These are phyloP conservation scores for Ctenomys sociabilis DNA, from an alignment of 2,113 vertebrate species.

Conservation along the genomic window DNA sequence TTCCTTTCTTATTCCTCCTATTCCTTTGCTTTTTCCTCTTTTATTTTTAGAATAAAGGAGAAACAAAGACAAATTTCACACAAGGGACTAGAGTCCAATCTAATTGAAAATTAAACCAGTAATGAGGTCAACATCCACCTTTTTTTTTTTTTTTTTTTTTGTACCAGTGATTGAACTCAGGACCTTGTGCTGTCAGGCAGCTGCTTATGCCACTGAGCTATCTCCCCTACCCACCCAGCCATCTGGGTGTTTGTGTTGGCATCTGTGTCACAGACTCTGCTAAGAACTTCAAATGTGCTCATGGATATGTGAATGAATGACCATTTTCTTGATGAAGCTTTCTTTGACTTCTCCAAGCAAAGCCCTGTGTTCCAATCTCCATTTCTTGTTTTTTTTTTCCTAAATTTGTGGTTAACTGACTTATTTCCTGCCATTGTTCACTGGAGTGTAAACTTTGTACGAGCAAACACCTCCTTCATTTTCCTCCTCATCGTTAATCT, in stretches of 20 bases:
- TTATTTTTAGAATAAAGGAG: background rate
- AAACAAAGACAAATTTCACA: constrained; percentile 35
- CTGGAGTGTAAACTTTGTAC: background rate
- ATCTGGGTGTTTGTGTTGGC: background rate
- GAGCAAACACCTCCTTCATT: background rate
- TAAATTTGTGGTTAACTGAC: background rate
- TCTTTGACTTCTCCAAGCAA: background rate
- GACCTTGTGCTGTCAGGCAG: no score
- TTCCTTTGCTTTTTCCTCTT: background rate
- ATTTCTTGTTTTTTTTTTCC: background rate
- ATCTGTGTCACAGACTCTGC: background rate
- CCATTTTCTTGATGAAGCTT: background rate
- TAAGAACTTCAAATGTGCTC: background rate
- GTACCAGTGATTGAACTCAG: no score
- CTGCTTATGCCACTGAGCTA: no score
- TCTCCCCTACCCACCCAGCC: no score
- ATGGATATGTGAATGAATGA: background rate
- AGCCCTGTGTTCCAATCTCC: background rate
- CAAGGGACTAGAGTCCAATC: background rate
- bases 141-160: no score
- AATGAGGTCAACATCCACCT: background rate
- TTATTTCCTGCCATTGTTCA: background rate
- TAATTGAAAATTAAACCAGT: background rate
- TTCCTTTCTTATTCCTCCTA: background rate
- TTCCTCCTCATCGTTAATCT: background rate